Evolutionary conservation across 1,140 invertebrate species (phyloP), one percentile per base, ranked within the genome.

Genomic region (Drosophila pectinifera): DNA sequence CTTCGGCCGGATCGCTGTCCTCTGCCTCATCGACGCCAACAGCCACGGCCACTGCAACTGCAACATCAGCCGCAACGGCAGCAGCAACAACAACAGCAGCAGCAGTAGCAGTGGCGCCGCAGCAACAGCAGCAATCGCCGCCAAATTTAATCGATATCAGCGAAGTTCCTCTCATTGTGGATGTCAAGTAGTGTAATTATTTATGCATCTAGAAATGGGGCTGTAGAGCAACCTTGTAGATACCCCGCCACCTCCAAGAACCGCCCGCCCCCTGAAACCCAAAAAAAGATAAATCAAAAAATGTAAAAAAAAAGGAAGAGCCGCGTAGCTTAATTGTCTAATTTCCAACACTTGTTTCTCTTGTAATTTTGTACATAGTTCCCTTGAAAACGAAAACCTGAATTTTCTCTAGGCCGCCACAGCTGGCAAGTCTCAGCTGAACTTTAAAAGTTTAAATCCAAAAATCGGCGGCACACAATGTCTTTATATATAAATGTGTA

Each of bases 131-230:
- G 61, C 73, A 81, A 78, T 85, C 91, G 80, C 81, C 91, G 76
- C 86, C 91, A 91, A 92, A 92, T 90, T 85, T 92, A 79, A 91
- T 92, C 80, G 91, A 92, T 91, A 92, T 90, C 86, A 92, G 91
- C 54, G 91, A 92, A 91, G 91, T 92, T 92, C 91, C 91, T 92
- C 90, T 92, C 68, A 91, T 91, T 91, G 91, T 92, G 80, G 91
- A 92, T 92, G 91, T 92, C 91, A 92, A 92, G 91, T 92, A 92
- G 82, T 82, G 80, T 86, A 81, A 76, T 89, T 81, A 89, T 86
- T 89, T 79, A 78, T 90, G 69, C 83, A 91, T 90, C 76, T 55
- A 78, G 80, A 56, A 86, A 83, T 56, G 56, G 74, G 61, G 69
- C 46, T 65, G 26, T 65, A 65, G 59, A 65, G 65, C 61, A 69